A percentile compares a stretch with the other conserved stretches of the same genome.
Evolutionary conservation across 2,888 invertebrate genomes (phyloP).

Genomic region (Patella caerulea): DNA sequence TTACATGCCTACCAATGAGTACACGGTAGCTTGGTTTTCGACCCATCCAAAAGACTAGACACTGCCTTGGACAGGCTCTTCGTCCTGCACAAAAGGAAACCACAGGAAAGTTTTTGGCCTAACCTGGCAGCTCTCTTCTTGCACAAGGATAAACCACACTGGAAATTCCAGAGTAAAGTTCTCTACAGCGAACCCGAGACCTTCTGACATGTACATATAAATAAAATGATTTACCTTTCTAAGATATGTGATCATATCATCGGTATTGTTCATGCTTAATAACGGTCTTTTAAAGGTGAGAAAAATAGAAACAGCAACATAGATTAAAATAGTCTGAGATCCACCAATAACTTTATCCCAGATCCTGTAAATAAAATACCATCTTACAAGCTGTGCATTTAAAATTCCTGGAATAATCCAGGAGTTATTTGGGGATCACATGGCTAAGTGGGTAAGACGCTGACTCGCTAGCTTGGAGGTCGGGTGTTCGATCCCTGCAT

Average conservation of each 20-base stretch:
- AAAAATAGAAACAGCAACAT: slow-evolving; percentile 82
- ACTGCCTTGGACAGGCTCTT: no score
- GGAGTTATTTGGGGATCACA: no score
- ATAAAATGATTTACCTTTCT: slow-evolving; percentile 76
- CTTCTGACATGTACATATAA: not conserved
- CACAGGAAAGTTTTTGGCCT: not conserved
- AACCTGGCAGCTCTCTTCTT: not conserved
- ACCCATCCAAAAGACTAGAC: no score
- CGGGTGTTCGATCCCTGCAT: no score
- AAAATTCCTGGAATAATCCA: no score
- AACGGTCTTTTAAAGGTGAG: slow-evolving; percentile 81
- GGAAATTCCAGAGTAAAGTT: not conserved
- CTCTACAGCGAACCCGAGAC: not conserved
- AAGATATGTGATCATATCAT: slow-evolving; percentile 79
- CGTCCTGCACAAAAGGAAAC: no score
- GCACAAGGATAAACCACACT: no score
- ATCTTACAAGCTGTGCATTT: no score
- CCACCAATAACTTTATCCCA: slow-evolving; percentile 93
- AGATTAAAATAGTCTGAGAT: slow-evolving; percentile 85
- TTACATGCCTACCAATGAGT: no score
- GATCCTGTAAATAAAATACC: slow-evolving; percentile 77
- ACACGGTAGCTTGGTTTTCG: no score
- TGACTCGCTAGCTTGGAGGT: no score
- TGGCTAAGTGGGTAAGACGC: no score
- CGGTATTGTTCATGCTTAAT: slow-evolving; percentile 77